Evolutionary conservation across 2,888 invertebrate genomes (phyloP).

Genomic region (Ceramica pisi): DNA sequence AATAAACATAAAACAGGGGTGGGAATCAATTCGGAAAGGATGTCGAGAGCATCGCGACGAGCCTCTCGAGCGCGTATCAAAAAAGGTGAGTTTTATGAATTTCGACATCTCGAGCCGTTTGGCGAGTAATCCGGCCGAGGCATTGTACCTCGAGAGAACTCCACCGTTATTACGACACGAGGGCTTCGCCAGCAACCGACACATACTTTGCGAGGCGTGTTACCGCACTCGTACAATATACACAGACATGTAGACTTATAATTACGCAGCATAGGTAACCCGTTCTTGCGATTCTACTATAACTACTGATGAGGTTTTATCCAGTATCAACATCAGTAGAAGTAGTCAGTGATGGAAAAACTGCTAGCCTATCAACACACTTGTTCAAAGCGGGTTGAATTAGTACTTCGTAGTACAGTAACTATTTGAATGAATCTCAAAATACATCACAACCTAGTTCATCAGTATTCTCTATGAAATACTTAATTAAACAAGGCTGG

Average conservation of each 20-base stretch:
- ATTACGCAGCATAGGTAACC: constrained; percentile 24
- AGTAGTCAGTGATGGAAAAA: background rate
- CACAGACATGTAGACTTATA: constrained; percentile 31
- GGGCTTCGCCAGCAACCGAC: constrained; percentile 68
- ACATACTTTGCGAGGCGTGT: constrained; percentile 69
- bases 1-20: constrained; percentile 66
- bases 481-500: constrained; percentile 73
- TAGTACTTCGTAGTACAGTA: background rate
- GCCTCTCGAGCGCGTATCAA: constrained; percentile 71
- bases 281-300: background rate
- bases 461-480: constrained; percentile 66
- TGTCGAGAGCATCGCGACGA: constrained; percentile 60
- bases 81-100: constrained; percentile 82
- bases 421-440: constrained; percentile 5
- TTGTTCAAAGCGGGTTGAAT: background rate
- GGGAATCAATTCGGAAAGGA: constrained; percentile 76
- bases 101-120: constrained; percentile 83
- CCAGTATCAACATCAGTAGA: background rate
- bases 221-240: constrained; percentile 39
- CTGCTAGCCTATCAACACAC: background rate
- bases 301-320: background rate
- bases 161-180: constrained; percentile 65
- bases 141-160: constrained; percentile 75
- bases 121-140: constrained; percentile 82
- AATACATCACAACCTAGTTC: constrained; percentile 52